Evolutionary conservation across 2,113 vertebrate species (phyloP).

Genomic region (Quiscalus mexicanus): DNA sequence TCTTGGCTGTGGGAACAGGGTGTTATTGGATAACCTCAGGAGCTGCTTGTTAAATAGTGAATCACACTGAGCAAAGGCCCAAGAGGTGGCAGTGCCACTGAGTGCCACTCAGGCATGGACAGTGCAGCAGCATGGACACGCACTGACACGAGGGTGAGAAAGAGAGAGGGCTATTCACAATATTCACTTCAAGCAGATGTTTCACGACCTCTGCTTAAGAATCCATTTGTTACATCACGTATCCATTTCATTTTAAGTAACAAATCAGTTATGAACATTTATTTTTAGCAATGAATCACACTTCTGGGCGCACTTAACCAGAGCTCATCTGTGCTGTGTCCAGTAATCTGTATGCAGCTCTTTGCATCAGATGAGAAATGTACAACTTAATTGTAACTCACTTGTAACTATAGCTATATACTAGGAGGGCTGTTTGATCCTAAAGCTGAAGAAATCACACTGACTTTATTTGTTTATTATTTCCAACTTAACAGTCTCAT

Average conservation of each 20-base stretch:
- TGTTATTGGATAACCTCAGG: background rate
- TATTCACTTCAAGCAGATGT: background rate
- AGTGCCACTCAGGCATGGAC: background rate
- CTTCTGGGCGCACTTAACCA: background rate
- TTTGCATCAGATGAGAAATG: background rate
- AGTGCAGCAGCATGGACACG: background rate
- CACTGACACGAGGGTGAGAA: background rate
- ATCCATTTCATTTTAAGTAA: background rate
- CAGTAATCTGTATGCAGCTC: background rate
- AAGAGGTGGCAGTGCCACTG: background rate
- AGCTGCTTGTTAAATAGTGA: background rate
- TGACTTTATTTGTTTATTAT: background rate
- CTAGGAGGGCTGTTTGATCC: background rate
- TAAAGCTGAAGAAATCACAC: background rate
- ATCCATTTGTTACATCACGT: background rate
- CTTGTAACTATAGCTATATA: background rate
- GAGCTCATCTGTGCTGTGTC: rapidly evolving
- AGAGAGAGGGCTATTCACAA: background rate
- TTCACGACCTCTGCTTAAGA: background rate
- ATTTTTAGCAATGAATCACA: background rate
- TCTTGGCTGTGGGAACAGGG: background rate
- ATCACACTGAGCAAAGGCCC: rapidly evolving
- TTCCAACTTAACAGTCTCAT: background rate
- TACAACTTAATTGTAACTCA: background rate
- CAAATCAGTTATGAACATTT: background rate